A percentile compares a stretch with the other conserved stretches of the same genome.
Conservation (phyloP, 2,113 vertebrate genomes). For the Oplegnathus fasciatus region DNA sequence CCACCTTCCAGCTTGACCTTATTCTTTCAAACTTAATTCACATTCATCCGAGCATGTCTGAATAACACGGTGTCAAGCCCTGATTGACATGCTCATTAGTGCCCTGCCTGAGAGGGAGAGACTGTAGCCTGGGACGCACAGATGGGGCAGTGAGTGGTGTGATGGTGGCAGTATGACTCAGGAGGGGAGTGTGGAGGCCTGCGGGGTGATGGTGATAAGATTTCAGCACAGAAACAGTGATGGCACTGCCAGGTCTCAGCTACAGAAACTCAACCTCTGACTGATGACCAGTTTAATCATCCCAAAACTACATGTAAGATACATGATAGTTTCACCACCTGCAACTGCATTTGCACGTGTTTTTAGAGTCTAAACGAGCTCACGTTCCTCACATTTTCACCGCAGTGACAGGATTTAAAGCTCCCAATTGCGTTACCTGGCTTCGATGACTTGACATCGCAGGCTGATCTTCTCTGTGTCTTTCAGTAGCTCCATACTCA, state of each 20-base stretch:
- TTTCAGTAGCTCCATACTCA: constrained; percentile 84
- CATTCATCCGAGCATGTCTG: constrained; percentile 29
- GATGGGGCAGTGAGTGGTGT: constrained; percentile 73
- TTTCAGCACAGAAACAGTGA: constrained; percentile 45
- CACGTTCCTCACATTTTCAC: not conserved
- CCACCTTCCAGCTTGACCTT: constrained; percentile 15
- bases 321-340: not conserved
- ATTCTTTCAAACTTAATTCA: constrained; percentile 40
- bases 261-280: constrained; percentile 13
- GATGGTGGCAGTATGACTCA: constrained; percentile 62
- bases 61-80: constrained; percentile 54
- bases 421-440: constrained; percentile 82
- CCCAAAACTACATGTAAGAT: not conserved
- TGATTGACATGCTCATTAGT: constrained; percentile 73
- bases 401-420: not conserved
- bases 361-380: not conserved
- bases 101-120: constrained; percentile 41
- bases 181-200: constrained; percentile 56
- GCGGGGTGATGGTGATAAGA: constrained; percentile 47
- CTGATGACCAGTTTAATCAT: not conserved
- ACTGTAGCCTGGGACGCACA: constrained; percentile 60
- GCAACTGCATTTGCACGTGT: not conserved
- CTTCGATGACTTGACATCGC: constrained; percentile 89
- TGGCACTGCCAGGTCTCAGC: constrained; percentile 2
- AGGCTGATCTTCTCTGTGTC: constrained; percentile 77